phyloP scores from a whole-genome alignment of 2,797 vertebrate species.

The Discoglossus pictus region DNA sequence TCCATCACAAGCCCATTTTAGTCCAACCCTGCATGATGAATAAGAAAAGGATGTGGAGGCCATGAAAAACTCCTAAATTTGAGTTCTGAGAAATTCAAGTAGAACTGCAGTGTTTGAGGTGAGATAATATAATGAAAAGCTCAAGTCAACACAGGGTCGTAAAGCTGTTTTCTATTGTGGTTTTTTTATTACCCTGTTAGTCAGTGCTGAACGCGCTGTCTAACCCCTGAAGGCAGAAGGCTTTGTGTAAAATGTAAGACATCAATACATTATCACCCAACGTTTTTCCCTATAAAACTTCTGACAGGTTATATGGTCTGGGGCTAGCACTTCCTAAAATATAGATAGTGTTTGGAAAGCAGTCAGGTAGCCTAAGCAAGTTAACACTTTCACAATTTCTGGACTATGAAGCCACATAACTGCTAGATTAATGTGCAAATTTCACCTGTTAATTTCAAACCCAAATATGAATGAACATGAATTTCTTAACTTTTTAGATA shows the following conservation, averaged over 20 bases:
- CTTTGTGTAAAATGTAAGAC: constrained; percentile 64
- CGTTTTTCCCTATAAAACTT: constrained; percentile 72
- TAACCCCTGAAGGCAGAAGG: constrained; percentile 68
- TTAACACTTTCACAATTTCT: constrained; percentile 18
- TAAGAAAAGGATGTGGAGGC: constrained; percentile 17
- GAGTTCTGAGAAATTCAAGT: constrained; percentile 35
- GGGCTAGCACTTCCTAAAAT: constrained; percentile 66
- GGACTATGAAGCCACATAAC: too few species aligned
- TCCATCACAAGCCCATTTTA: too few species aligned
- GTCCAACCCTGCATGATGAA: too few species aligned
- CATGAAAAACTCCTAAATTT: constrained; percentile 35
- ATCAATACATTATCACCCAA: constrained; percentile 72
- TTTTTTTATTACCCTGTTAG: constrained; percentile 76
- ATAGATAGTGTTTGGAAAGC: constrained; percentile 58
- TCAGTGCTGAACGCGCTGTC: constrained; percentile 61
- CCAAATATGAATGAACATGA: neutral
- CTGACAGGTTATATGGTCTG: constrained; percentile 69
- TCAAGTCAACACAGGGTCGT: constrained; percentile 70
- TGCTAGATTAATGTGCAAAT: too few species aligned
- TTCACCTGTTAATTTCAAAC: too few species aligned
- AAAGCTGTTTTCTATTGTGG: constrained; percentile 70
- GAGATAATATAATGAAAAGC: constrained; percentile 77
- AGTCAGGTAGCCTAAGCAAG: constrained; percentile 22
- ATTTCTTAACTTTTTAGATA: neutral
- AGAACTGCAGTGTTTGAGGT: constrained; percentile 65